Conservation (phyloP, 2,888 invertebrate genomes). For the Gastracanthus pulcherrimus region DNA sequence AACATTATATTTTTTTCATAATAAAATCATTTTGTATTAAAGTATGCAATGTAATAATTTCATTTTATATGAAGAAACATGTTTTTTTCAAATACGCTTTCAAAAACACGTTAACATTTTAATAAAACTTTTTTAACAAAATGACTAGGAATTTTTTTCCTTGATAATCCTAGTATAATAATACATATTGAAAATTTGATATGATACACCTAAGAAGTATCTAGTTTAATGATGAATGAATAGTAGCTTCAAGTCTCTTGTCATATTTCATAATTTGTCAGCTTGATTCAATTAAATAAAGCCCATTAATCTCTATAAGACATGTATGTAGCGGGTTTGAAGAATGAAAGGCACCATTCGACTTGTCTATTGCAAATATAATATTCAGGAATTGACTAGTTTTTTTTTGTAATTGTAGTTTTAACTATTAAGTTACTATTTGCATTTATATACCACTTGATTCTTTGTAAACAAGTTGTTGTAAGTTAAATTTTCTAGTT, state of each 20-base stretch:
- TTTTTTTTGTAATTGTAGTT: too few relatives aligned
- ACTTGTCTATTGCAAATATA: neutral
- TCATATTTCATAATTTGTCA: neutral
- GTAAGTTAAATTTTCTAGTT: slow-evolving; percentile 22
- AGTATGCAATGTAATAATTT: slow-evolving; percentile 4
- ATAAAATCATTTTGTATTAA: slow-evolving; percentile 5
- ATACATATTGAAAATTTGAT: neutral
- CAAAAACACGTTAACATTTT: neutral
- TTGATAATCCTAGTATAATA: neutral
- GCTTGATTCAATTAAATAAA: neutral
- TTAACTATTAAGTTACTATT: too few relatives aligned
- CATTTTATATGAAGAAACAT: slow-evolving; percentile 1
- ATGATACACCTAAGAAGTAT: slow-evolving; percentile 13
- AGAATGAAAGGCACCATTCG: slow-evolving; percentile 20
- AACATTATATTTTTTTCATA: neutral
- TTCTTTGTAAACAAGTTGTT: neutral
- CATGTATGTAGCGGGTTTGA: slow-evolving; percentile 17
- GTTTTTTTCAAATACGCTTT: too few relatives aligned
- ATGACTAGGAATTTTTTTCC: slow-evolving; percentile 12
- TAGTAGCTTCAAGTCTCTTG: neutral
- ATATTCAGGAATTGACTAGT: slow-evolving; percentile 44
- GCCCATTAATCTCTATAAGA: neutral
- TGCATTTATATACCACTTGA: too few relatives aligned
- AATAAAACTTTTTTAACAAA: neutral
- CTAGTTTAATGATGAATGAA: neutral